Base-by-base conservation (phyloP, 1,140 invertebrate genomes). In the Pseudomyrmex pallidus region DNA sequence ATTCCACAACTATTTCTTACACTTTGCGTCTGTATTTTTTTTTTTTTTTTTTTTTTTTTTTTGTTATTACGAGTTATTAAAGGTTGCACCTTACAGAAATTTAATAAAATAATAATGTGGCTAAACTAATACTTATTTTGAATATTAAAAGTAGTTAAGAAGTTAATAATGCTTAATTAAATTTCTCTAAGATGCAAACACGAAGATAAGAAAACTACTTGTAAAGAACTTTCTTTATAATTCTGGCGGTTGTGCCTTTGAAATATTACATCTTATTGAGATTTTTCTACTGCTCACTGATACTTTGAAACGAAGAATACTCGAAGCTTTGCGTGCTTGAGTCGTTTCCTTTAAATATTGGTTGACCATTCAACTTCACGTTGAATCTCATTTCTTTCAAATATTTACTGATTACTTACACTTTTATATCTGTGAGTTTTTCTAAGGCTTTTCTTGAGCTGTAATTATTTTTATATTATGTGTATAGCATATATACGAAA, bases 311-410 rank as follows among this genome's bases (percentile, higher is more conserved):
- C 48, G 61, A n/a, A 7, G 15, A 17, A 48, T 48, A 1, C 56
- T 80, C 15, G 12, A 9, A 25, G 46, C 54, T 48, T n/a, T 48
- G n/a, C 50, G 17, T 64, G 22, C 3, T 68, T 25, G 20, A 78
- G 48, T 70, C 52, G 13, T 78, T 20, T 61, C 4, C 44, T 48
- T 80, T 61, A 72, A 80, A 59, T 72, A 70, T 80, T 59, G 15
- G 20, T 17, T 59, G 66, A 59, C 54, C 54, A 9, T 48, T 25
- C 22, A 54, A 72, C 54, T 50, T 72, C 35, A 25, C 66, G 17
- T 50, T 17, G 44, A 72, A 20, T 68, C 44, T 12, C 12, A 50
- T 80, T 59, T 35, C 12, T 12, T 35, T 70, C 76, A 80, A 80
- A 80, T 72, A 80, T 80, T 80, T 80, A 25, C 22, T 22, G 46